Base-by-base conservation (phyloP, 2,888 invertebrate species). In the Aspidiotus rigidus region DNA sequence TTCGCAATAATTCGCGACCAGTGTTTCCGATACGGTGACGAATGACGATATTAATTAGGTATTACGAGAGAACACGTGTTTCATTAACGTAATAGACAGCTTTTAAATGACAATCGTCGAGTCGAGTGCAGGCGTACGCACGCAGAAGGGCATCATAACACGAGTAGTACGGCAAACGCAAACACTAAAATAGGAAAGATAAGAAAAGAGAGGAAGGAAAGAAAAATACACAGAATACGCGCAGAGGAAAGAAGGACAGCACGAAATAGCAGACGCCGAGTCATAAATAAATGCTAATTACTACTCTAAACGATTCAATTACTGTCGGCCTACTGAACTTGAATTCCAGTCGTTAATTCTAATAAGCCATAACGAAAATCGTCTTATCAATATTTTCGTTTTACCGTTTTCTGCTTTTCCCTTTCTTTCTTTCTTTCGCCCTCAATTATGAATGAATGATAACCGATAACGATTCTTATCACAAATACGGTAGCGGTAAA, bases 281-380 rank as follows among this genome's bases (percentile, higher is more conserved):
- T 62, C 62, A 44, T 62, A 62, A 67, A 67, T 67, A 60, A 59
- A 67, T 67, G 67, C 67, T 67, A 67, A 67, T 67, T 67, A 67
- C 59, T 67, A 67, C 57, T 67, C 57, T 60, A 67, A 67, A 67
- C 67, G 67, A 67, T 67, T 67, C 67, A 67, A 67, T 67, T 67
- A 67, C 67, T 44, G 44, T 16, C 67, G 67, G 67, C 67, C 67
- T 67, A 67, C 59, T 67, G 67, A 67, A 67, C 67, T 67, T 67
- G 67, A 67, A 49, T 49, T 42, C 57, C 67, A 67, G 53, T 60
- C 44, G 67, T 67, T 67, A 67, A 67, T 67, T 67, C 67, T 67
- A 67, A 67, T 67, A 67, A 67, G 44, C 67, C 67, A 67, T 67
- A 67, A 67, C 67, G 16, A 40, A 57, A 59, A 13, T 10, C 59